A percentile compares a stretch with the other conserved stretches of the same genome.
phyloP scores from a whole-genome alignment of 2,888 invertebrate species.

The Panzeria rudis region DNA sequence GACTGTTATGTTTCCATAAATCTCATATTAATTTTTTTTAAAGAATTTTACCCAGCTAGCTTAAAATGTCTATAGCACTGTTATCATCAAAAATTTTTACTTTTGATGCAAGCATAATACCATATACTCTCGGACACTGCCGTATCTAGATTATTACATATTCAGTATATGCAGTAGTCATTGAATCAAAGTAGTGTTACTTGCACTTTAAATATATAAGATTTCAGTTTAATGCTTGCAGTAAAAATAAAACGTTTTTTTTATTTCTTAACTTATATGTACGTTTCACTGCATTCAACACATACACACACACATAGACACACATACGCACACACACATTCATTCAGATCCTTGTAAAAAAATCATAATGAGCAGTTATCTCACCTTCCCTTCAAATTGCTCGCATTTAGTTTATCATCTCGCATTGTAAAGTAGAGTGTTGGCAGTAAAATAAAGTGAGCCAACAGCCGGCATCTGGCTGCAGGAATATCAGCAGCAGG shows the following conservation, averaged over 20 bases:
- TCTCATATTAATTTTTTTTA: too few species aligned
- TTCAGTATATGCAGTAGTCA: too few species aligned
- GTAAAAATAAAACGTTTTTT: background rate
- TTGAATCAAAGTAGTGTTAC: background rate
- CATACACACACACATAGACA: background rate
- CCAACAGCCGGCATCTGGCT: background rate
- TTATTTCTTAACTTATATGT: slow-evolving; percentile 2
- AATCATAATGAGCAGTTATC: background rate
- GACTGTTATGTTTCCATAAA: too few species aligned
- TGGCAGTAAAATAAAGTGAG: background rate
- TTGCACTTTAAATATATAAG: background rate
- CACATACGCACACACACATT: background rate
- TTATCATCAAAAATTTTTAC: too few species aligned
- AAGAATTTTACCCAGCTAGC: too few species aligned
- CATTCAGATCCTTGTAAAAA: background rate
- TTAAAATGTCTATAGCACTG: too few species aligned
- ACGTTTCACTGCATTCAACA: background rate
- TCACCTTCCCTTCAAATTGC: background rate
- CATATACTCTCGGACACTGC: too few species aligned
- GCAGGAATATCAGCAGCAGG: background rate
- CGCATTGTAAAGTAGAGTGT: background rate
- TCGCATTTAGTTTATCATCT: background rate
- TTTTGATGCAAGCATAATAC: too few species aligned
- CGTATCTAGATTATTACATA: background rate
- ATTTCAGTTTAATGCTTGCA: slow-evolving; percentile 22